Evolutionary conservation across 1,140 invertebrate species (phyloP).

Genomic region (Periplaneta americana): DNA sequence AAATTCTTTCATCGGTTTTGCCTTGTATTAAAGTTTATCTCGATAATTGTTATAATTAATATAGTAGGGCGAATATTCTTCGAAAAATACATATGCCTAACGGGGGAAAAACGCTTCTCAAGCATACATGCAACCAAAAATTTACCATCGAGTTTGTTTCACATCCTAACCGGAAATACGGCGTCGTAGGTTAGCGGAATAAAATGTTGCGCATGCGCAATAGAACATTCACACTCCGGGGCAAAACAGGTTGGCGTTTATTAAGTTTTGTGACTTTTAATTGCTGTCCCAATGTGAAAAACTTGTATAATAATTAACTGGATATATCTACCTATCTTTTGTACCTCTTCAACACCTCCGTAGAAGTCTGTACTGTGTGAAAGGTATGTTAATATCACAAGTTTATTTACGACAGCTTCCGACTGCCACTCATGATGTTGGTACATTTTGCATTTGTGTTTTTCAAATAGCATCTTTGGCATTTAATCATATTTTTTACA

Average conservation of each 20-base stretch:
- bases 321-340: neutral
- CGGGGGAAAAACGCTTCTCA: too few species aligned
- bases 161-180: neutral
- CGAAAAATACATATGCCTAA: too few species aligned
- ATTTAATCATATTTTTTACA: neutral
- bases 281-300: neutral
- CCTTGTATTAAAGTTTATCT: too few species aligned
- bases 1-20: too few species aligned
- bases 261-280: neutral
- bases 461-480: neutral
- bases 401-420: neutral
- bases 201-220: neutral
- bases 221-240: neutral
- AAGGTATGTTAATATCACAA: neutral
- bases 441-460: neutral
- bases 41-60: too few species aligned
- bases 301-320: neutral
- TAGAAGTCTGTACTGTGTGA: neutral
- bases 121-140: too few species aligned
- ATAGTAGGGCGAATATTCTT: too few species aligned
- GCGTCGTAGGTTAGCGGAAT: neutral
- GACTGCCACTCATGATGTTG: neutral
- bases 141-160: neutral
- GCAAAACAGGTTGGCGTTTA: constrained; percentile 10
- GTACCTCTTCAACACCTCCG: neutral